These are phyloP conservation scores for Drosophila willistoni DNA, from an alignment of 1,140 invertebrate genomes.

Conservation along the genomic window DNA sequence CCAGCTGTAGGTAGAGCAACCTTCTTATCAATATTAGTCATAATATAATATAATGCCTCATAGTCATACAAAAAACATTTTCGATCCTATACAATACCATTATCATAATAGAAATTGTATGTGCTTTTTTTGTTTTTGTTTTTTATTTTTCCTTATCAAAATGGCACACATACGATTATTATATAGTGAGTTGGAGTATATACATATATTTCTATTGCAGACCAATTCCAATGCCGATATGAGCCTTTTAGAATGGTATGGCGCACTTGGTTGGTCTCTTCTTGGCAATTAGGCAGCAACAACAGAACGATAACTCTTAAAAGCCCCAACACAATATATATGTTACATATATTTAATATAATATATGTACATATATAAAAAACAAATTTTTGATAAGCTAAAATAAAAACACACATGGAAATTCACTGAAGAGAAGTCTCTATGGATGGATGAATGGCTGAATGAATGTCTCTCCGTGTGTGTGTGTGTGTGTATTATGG, in stretches of 20 bases:
- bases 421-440: neutral
- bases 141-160: slow-evolving; percentile 66
- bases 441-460: neutral
- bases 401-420: slow-evolving; percentile 18
- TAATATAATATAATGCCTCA: slow-evolving; percentile 9
- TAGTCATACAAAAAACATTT: neutral
- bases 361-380: neutral
- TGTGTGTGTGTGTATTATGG: slow-evolving; percentile 5
- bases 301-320: slow-evolving; percentile 40
- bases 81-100: slow-evolving; percentile 6
- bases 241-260: slow-evolving; percentile 12
- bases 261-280: slow-evolving; percentile 1
- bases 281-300: slow-evolving; percentile 57
- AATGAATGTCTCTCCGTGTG: neutral
- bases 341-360: neutral
- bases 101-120: slow-evolving; percentile 1
- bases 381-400: slow-evolving; percentile 33
- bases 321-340: slow-evolving; percentile 37
- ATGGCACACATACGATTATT: slow-evolving; percentile 63
- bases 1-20: neutral
- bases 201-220: neutral
- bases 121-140: no score
- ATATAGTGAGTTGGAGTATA: slow-evolving; percentile 14
- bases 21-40: slow-evolving; percentile 13
- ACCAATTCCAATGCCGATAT: slow-evolving; percentile 23